A percentile compares a stretch with the other conserved stretches of the same genome.
These are phyloP conservation scores for Nothocercus julius DNA, from an alignment of 2,113 vertebrate genomes.

Conservation along the genomic window DNA sequence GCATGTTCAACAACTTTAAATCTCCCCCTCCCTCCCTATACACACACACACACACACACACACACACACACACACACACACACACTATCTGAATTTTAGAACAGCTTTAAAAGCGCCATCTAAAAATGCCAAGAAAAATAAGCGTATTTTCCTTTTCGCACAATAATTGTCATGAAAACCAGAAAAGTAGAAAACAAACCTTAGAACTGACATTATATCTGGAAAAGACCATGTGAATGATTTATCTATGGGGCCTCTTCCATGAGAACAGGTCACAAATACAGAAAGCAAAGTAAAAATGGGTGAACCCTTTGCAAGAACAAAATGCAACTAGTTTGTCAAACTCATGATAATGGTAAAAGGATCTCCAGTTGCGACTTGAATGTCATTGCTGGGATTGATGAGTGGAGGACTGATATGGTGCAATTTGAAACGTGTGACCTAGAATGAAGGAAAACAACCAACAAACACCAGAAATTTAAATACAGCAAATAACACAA, in stretches of 20 bases:
- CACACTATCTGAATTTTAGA: neutral
- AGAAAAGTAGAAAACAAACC: neutral
- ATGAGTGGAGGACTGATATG: neutral
- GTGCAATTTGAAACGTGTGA: neutral
- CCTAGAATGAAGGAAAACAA: neutral
- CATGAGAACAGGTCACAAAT: neutral
- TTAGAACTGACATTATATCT: neutral
- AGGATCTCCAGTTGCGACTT: neutral
- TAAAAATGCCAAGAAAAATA: neutral
- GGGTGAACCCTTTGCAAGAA: neutral
- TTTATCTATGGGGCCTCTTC: neutral
- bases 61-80: too few species aligned
- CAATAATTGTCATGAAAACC: neutral
- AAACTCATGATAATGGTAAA: neutral
- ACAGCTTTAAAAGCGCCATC: neutral
- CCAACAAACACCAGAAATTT: neutral
- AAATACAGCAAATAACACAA: neutral
- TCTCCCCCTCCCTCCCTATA: neutral
- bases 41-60: too few species aligned
- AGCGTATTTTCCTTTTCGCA: neutral
- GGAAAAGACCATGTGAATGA: neutral
- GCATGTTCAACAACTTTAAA: neutral
- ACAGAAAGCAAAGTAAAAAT: neutral
- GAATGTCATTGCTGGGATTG: neutral
- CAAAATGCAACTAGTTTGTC: neutral